Percentiles rank a stretch among this genome's conserved stretches.
Evolutionary conservation across 2,888 invertebrate species (phyloP).

Genomic region (Pammene aurita): DNA sequence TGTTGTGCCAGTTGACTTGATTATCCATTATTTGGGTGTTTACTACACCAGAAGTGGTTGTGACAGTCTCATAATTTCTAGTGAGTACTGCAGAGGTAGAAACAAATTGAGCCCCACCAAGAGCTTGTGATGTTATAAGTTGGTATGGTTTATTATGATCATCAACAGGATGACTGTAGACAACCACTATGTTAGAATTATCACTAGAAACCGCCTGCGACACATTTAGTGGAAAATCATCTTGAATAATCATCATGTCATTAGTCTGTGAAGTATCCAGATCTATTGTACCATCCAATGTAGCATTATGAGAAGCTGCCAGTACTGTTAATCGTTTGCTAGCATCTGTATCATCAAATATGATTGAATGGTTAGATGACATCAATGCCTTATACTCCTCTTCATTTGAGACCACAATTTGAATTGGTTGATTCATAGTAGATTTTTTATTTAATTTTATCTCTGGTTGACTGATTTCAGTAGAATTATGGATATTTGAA

Average conservation of each 20-base stretch:
- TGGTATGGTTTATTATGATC: slow-evolving; percentile 82
- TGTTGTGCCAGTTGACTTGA: slow-evolving; percentile 66
- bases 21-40: slow-evolving; percentile 68
- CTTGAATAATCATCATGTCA: slow-evolving; percentile 85
- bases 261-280: slow-evolving; percentile 81
- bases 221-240: slow-evolving; percentile 83
- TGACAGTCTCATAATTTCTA: slow-evolving; percentile 73
- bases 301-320: slow-evolving; percentile 58
- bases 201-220: slow-evolving; percentile 74
- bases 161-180: slow-evolving; percentile 85
- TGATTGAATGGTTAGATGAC: slow-evolving; percentile 72
- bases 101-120: slow-evolving; percentile 68
- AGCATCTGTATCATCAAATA: slow-evolving; percentile 70
- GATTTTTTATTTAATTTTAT: slow-evolving; percentile 63
- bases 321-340: slow-evolving; percentile 73
- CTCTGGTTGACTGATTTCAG: slow-evolving; percentile 56
- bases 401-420: slow-evolving; percentile 79
- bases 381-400: slow-evolving; percentile 78
- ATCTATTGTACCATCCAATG: slow-evolving; percentile 64
- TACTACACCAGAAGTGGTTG: slow-evolving; percentile 75
- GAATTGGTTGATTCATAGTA: slow-evolving; percentile 69
- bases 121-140: slow-evolving; percentile 68
- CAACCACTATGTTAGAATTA: slow-evolving; percentile 85
- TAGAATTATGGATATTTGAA: slow-evolving; percentile 54
- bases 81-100: slow-evolving; percentile 71